Conservation (phyloP, 2,113 vertebrate species). For the Microtus richardsoni region DNA sequence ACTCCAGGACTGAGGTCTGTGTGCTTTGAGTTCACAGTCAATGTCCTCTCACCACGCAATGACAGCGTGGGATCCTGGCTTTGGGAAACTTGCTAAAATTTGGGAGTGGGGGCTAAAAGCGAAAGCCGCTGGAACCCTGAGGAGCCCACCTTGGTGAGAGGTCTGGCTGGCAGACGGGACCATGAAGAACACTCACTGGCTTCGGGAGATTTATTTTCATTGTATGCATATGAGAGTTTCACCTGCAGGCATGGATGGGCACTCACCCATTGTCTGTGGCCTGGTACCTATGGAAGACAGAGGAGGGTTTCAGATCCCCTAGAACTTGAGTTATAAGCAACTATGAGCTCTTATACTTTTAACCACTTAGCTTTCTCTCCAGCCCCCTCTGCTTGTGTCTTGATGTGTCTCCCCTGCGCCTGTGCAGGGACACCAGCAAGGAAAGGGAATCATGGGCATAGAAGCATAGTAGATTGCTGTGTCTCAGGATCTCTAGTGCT, state of each 20-base stretch:
- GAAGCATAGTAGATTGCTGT: neutral
- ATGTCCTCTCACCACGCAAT: no score
- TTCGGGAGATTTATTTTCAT: neutral
- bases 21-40: neutral
- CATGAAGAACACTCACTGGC: no score
- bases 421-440: no score
- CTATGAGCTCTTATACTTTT: neutral
- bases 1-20: neutral
- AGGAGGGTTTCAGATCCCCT: neutral
- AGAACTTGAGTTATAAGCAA: neutral
- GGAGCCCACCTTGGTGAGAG: neutral
- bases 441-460: neutral
- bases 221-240: neutral
- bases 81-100: neutral
- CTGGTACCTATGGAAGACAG: neutral
- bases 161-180: neutral
- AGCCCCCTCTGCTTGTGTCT: neutral
- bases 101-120: neutral
- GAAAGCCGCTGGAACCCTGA: neutral
- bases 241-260: neutral
- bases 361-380: neutral
- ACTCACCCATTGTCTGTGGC: neutral
- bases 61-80: neutral
- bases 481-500: neutral
- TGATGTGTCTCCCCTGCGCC: neutral